Base-by-base conservation (phyloP, 2,888 invertebrate genomes). In the Pterobdella sp. region DNA sequence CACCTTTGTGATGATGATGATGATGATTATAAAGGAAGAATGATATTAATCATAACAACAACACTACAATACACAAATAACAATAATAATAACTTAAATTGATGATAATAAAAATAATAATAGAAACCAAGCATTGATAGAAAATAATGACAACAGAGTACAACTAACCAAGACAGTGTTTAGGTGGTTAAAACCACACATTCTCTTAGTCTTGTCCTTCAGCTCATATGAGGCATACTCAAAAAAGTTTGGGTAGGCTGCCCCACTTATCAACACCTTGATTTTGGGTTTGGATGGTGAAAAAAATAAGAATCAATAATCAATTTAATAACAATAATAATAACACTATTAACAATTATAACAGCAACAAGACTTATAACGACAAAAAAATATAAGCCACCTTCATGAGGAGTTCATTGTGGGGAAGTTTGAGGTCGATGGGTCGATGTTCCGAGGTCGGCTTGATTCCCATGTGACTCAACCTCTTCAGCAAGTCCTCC, bases 191-290 rank as follows among this genome's bases (percentile, higher is more conserved):
- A 88, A 85, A 0, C 91, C 91, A 31, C 87, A 87, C 0, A 94
- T 84, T 0, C 82, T 80, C 77, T 88, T 89, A 1, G 89, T 87
- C 0, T 90, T 88, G 35, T 88, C 87, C 0, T 88, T 85, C 80
- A 91, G 90, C 75, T 88, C 87, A 0, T 86, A 83, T 72, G 87
- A 86, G 69, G 87, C 87, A 42, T 88, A 87, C 31, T 89, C 83
- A 84, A 92, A 95, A 83, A 91, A 95, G 83, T 94, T 90, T 0
- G 96, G 96, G 85, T 94, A 96, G 84, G 94, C 94, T 0, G 94
- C 94, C 1, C 91, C 93, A 74, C 90, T 89, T 49, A 92, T 85
- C n/a, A 90, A 86, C 56, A 91, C 82, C 90, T 90, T 81, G n/a
- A n/a, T n/a, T n/a, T n/a, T n/a, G n/a, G n/a, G n/a, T n/a, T n/a